Evolutionary conservation across 2,888 invertebrate species (phyloP).

Genomic region (Mamestra brassicae): DNA sequence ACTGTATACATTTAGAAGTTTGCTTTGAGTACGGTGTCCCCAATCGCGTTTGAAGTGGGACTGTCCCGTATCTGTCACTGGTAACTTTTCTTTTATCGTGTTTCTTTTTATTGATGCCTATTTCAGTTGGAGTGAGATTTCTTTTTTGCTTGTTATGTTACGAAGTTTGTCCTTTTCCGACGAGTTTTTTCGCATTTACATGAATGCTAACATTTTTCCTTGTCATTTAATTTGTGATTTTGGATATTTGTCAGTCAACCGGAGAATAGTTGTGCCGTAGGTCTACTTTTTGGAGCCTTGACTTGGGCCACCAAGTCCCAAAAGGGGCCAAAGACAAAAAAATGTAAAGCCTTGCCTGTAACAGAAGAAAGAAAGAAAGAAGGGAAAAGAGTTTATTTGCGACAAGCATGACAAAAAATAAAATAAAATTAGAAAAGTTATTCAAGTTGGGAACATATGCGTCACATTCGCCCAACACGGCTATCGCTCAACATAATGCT

Average conservation of each 20-base stretch:
- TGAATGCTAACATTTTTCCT: slow-evolving; percentile 33
- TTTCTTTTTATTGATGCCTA: slow-evolving; percentile 69
- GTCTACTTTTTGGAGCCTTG: too few species aligned
- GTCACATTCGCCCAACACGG: too few species aligned
- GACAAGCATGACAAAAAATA: too few species aligned
- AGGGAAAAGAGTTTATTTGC: too few species aligned
- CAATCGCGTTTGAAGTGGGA: slow-evolving; percentile 67
- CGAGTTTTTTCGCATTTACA: slow-evolving; percentile 52
- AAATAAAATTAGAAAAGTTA: too few species aligned
- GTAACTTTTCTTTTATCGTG: slow-evolving; percentile 77
- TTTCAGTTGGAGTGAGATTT: slow-evolving; percentile 56
- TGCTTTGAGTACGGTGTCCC: slow-evolving; percentile 69
- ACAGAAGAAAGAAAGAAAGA: too few species aligned
- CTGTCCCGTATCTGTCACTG: slow-evolving; percentile 65
- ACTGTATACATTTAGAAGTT: slow-evolving; percentile 67
- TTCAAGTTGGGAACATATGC: too few species aligned
- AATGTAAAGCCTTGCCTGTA: too few species aligned
- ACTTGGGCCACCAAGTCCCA: neutral
- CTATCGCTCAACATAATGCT: too few species aligned
- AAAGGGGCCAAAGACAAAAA: too few species aligned
- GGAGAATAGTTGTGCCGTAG: neutral
- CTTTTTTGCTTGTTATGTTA: slow-evolving; percentile 57
- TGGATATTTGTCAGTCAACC: slow-evolving; percentile 9
- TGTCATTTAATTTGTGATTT: slow-evolving; percentile 27
- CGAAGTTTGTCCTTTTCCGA: slow-evolving; percentile 50